Evolutionary conservation across 2,797 vertebrate species (phyloP).

Genomic region (Channallabes apus): DNA sequence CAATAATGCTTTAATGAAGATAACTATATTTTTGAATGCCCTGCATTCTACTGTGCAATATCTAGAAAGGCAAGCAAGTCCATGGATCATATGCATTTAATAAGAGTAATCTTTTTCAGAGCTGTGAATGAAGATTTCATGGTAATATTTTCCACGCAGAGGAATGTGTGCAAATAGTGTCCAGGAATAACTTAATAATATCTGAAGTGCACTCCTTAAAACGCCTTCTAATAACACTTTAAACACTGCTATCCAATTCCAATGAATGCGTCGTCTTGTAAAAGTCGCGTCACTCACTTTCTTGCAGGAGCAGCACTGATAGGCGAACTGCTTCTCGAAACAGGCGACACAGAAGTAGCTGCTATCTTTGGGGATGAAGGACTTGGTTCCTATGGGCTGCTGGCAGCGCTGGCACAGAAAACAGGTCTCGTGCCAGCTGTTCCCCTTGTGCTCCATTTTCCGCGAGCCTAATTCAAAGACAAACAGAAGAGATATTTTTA

Average conservation of each 20-base stretch:
- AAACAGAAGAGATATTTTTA: conserved; percentile 22
- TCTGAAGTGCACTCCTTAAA: background rate
- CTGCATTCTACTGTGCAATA: background rate
- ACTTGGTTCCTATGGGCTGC: conserved; percentile 92
- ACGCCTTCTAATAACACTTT: background rate
- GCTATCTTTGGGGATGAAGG: conserved; percentile 90
- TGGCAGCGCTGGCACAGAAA: conserved; percentile 91
- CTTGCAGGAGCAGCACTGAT: conserved; percentile 90
- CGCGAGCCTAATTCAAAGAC: conserved; percentile 83
- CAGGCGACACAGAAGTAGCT: conserved; percentile 90
- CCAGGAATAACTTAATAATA: background rate
- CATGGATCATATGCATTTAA: background rate
- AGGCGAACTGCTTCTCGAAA: conserved; percentile 94
- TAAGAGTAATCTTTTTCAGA: background rate
- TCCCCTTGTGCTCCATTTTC: conserved; percentile 97
- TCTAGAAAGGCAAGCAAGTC: background rate
- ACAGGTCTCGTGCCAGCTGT: conserved; percentile 96
- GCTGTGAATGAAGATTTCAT: background rate
- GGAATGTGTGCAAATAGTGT: background rate
- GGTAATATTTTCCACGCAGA: background rate
- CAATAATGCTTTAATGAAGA: background rate
- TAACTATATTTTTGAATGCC: background rate
- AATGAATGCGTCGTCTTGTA: background rate
- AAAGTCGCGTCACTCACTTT: conserved; percentile 78
- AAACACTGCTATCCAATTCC: background rate